Evolutionary conservation across 1,140 invertebrate genomes (phyloP), one percentile per base, ranked within the genome.

Genomic region (Polypedilum vanderplanki): DNA sequence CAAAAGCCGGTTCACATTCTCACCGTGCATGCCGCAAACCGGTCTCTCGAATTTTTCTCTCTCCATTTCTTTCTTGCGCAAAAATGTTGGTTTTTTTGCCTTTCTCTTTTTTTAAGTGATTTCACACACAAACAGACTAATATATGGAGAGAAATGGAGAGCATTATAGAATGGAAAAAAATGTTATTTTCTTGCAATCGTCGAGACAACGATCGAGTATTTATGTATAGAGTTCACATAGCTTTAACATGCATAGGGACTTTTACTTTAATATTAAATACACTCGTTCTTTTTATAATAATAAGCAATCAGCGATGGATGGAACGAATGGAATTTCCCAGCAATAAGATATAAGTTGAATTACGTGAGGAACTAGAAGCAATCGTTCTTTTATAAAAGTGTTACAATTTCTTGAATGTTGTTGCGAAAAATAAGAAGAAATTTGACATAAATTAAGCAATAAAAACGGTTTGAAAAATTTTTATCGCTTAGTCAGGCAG

Each of bases 41-140:
- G 46, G 46, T 57, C 46, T 57, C 46, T 57, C 46, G 46, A 57
- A 57, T 57, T n/a, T 57, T 57, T 57, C n/a, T 57, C 46, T 57
- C 24, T 57, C 15, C 46, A 57, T 57, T 57, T 57, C 46, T 57
- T 57, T 57, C 46, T 33, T 57, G 46, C n/a, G 46, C 46, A 57
- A 57, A 57, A 57, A 57, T 57, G 46, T 57, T 57, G 46, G n/a
- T 57, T 57, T 33, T 33, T 33, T 12, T n/a, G 46, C 46, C 46
- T 57, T 57, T 57, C 46, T 57, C 46, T 57, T 57, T 57, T 57
- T 57, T 57, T 57, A 12, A 57, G 46, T 57, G 46, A 57, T 57
- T 57, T n/a, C 46, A 57, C 46, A 57, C 46, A 57, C 46, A 33
- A 33, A 33, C 5, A 33, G 24, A 33, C 24, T 3, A 33, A 33